Conservation (phyloP, 2,888 invertebrate genomes). For the Euproctis similis region DNA sequence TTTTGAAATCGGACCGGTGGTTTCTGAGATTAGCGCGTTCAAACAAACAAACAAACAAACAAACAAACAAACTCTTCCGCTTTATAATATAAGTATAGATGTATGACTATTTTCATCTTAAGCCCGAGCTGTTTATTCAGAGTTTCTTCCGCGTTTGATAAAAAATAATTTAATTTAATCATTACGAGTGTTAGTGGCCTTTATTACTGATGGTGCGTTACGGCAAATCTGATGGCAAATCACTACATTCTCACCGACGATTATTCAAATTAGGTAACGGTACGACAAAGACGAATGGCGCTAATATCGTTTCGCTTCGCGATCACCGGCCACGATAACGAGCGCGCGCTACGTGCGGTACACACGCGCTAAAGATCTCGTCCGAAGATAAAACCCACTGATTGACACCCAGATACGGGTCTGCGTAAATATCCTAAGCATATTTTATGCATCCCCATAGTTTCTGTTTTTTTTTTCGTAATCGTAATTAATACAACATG, state of each 20-base stretch:
- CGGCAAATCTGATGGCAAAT: conserved; percentile 65
- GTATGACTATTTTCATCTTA: no score
- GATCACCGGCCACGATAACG: conserved; percentile 60
- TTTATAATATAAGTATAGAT: no score
- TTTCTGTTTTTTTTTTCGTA: no score
- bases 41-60: no score
- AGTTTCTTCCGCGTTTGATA: conserved; percentile 16
- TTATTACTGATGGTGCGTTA: conserved; percentile 35
- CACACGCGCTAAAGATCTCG: conserved; percentile 69
- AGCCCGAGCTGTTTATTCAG: no score
- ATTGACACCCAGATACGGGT: conserved; percentile 71
- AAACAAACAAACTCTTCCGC: no score
- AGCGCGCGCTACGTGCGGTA: conserved; percentile 54
- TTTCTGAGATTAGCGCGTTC: no score
- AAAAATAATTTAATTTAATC: conserved; percentile 18
- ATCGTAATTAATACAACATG: no score
- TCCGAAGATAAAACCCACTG: conserved; percentile 62
- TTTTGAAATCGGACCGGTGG: no score
- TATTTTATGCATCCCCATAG: conserved; percentile 52
- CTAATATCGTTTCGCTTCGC: conserved; percentile 63
- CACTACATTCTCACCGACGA: conserved; percentile 70
- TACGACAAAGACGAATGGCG: conserved; percentile 75
- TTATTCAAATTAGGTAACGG: conserved; percentile 74
- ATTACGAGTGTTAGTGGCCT: no score
- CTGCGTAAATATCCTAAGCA: conserved; percentile 69